Percentiles rank a stretch among this genome's conserved stretches.
Evolutionary conservation across 2,113 vertebrate species (phyloP).

Genomic region (Phylloscopus trochiloides): DNA sequence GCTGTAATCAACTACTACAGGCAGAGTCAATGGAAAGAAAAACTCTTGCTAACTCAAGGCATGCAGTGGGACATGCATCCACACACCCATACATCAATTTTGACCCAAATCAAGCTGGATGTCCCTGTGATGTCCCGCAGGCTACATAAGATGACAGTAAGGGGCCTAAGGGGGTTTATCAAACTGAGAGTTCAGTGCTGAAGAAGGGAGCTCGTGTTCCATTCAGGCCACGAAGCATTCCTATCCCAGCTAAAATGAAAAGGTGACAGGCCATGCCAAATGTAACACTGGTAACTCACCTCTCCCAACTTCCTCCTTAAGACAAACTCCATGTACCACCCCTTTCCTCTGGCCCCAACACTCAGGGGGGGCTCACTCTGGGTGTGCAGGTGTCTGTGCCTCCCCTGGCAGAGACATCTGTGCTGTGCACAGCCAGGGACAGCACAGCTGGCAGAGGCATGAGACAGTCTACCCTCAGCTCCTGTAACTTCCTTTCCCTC

Average conservation of each 20-base stretch:
- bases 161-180: background rate
- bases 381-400: background rate
- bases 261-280: background rate
- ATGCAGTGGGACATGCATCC: background rate
- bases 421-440: background rate
- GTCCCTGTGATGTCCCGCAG: background rate
- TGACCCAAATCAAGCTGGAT: background rate
- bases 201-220: rapidly evolving
- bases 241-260: background rate
- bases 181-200: background rate
- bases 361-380: background rate
- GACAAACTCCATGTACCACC: rapidly evolving
- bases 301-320: background rate
- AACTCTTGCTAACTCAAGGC: background rate
- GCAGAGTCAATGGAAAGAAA: background rate
- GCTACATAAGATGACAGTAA: rapidly evolving
- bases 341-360: background rate
- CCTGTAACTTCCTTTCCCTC: background rate
- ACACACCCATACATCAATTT: background rate
- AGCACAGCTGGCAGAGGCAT: background rate
- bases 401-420: background rate
- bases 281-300: rapidly evolving
- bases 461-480: background rate
- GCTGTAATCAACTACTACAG: background rate
- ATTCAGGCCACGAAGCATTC: background rate